A percentile compares a stretch with the other conserved stretches of the same genome.
phyloP scores from a whole-genome alignment of 2,888 invertebrate genomes.

The Apotomis betuletana region DNA sequence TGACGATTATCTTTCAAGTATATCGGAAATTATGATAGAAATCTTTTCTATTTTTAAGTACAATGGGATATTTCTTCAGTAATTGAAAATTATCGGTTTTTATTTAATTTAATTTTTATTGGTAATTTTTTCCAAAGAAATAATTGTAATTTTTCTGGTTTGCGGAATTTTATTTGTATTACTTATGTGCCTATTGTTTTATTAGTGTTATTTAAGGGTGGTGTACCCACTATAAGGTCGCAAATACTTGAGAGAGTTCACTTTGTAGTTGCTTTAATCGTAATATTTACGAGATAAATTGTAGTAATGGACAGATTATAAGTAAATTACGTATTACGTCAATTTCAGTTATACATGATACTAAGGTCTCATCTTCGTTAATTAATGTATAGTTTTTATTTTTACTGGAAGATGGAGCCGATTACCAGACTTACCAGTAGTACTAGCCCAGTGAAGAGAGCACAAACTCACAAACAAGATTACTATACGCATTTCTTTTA shows the following conservation, averaged over 20 bases:
- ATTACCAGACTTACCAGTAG: no score
- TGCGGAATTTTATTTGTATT: not conserved
- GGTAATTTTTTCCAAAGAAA: conserved; percentile 24
- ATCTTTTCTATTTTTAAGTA: conserved; percentile 21
- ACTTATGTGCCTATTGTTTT: not conserved
- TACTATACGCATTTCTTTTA: no score
- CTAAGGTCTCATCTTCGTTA: no score
- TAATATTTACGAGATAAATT: conserved; percentile 3
- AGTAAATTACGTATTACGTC: not conserved
- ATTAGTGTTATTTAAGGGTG: not conserved
- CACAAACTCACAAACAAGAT: no score
- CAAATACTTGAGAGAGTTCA: not conserved
- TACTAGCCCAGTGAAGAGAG: no score
- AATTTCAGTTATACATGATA: not conserved
- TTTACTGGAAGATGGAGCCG: no score
- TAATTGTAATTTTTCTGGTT: not conserved
- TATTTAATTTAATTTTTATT: conserved; percentile 3
- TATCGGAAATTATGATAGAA: conserved; percentile 17
- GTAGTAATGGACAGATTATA: not conserved
- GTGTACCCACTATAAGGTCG: not conserved
- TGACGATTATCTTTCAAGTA: conserved; percentile 6
- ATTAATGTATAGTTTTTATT: no score
- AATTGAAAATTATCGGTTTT: not conserved
- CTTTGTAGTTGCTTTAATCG: not conserved
- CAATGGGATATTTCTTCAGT: conserved; percentile 13